phyloP scores from a whole-genome alignment of 2,888 invertebrate species.

The Pseudanteris insignis region DNA sequence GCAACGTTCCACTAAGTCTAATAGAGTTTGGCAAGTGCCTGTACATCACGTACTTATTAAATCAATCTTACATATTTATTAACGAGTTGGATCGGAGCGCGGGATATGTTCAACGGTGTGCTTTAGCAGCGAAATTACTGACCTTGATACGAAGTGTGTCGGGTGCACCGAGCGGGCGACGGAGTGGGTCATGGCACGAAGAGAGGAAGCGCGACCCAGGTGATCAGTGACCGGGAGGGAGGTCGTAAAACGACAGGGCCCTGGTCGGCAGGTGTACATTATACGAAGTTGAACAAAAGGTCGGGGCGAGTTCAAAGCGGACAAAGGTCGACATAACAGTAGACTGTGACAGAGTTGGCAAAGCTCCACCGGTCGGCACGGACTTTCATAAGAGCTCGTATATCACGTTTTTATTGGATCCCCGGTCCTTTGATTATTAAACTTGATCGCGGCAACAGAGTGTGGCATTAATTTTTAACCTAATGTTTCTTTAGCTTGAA shows the following conservation, averaged over 20 bases:
- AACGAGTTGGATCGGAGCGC: conserved; percentile 2
- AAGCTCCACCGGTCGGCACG: conserved; percentile 26
- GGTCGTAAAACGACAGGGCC: conserved; percentile 8
- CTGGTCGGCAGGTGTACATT: conserved; percentile 13
- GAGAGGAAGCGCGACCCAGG: too few relatives aligned
- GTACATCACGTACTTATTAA: conserved; percentile 38
- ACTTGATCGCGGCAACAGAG: conserved; percentile 10
- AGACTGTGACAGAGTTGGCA: conserved; percentile 39
- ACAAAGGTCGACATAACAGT: conserved; percentile 36
- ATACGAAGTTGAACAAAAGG: conserved; percentile 35
- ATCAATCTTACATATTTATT: conserved; percentile 40
- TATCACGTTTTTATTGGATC: conserved; percentile 37
- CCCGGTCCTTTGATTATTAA: conserved; percentile 11
- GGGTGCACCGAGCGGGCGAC: too few relatives aligned
- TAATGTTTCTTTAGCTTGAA: conserved; percentile 1
- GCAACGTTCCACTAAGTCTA: conserved; percentile 31
- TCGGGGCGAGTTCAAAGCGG: conserved; percentile 29
- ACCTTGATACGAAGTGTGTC: background rate
- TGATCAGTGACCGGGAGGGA: too few relatives aligned
- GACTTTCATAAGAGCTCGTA: conserved; percentile 33
- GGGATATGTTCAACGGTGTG: background rate
- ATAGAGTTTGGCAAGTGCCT: conserved; percentile 39
- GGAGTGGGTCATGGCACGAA: too few relatives aligned
- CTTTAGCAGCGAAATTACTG: background rate
- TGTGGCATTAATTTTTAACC: conserved; percentile 7